Conservation (phyloP, 2,113 vertebrate genomes). For the Donacobius atricapilla region DNA sequence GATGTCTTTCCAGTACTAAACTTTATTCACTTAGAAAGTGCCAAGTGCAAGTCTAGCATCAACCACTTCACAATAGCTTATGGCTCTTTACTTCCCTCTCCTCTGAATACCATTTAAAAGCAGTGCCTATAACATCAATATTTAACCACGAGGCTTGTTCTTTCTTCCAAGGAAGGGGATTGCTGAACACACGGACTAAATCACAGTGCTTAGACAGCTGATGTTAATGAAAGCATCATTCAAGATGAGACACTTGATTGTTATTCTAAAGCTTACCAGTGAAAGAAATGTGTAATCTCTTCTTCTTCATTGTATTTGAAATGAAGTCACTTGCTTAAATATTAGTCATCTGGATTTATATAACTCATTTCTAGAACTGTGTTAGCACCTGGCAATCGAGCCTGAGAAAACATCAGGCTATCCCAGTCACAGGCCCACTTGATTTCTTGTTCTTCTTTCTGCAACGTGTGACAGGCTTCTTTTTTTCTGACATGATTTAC, state of each 20-base stretch:
- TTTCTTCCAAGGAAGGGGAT: background rate
- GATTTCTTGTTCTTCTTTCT: background rate
- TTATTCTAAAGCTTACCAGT: background rate
- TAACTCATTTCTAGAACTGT: conserved; percentile 5
- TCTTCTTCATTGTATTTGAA: conserved; percentile 14
- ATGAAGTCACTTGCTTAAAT: conserved; percentile 29
- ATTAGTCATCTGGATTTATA: conserved; percentile 36
- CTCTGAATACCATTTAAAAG: background rate
- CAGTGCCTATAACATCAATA: background rate
- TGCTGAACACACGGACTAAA: background rate
- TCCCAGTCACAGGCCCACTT: background rate
- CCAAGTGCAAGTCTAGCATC: background rate
- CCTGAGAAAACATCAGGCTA: background rate
- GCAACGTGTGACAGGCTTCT: background rate
- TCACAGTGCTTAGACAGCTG: conserved; percentile 17
- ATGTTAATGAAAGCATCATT: conserved; percentile 28
- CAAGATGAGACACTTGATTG: conserved; percentile 8
- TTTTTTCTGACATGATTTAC: background rate
- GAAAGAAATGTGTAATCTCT: conserved; percentile 4
- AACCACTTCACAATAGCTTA: background rate
- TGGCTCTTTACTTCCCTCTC: background rate
- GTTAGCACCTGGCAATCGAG: conserved; percentile 33
- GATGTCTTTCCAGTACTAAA: background rate
- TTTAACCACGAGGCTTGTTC: background rate
- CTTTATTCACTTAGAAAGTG: background rate